Evolutionary conservation across 1,140 invertebrate species (phyloP).

Genomic region (Hydropsyche tenuis): DNA sequence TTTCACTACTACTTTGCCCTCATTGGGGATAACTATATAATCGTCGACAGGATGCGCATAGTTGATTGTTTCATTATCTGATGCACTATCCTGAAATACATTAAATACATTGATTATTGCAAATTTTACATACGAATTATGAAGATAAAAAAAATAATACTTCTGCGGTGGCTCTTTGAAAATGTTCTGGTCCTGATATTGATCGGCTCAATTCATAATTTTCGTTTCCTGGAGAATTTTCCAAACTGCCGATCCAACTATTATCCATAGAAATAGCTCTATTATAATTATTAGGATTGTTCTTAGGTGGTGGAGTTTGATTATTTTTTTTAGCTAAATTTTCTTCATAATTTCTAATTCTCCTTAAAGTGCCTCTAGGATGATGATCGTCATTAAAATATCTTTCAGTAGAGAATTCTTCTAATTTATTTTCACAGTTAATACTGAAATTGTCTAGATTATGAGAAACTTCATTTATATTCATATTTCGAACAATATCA

Average conservation of each 20-base stretch:
- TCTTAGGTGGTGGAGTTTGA: constrained; percentile 38
- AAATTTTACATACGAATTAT: neutral
- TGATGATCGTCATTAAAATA: constrained; percentile 44
- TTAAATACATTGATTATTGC: constrained; percentile 28
- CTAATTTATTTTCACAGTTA: constrained; percentile 48
- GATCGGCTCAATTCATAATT: constrained; percentile 66
- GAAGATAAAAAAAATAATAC: constrained; percentile 20
- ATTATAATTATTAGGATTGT: constrained; percentile 51
- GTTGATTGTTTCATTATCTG: constrained; percentile 48
- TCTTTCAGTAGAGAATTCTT: constrained; percentile 38
- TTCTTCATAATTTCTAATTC: constrained; percentile 49
- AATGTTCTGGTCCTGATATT: constrained; percentile 73
- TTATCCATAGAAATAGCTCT: constrained; percentile 59
- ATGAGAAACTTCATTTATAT: constrained; percentile 29
- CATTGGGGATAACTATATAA: constrained; percentile 61
- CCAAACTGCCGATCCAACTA: constrained; percentile 62
- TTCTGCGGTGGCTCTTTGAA: constrained; percentile 52
- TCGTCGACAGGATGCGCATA: constrained; percentile 54
- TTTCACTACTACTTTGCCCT: constrained; percentile 59
- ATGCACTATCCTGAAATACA: constrained; percentile 44
- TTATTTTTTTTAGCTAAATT: constrained; percentile 40
- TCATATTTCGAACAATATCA: constrained; percentile 51
- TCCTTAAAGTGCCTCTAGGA: constrained; percentile 42
- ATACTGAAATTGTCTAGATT: constrained; percentile 46
- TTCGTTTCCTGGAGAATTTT: constrained; percentile 44